Evolutionary conservation across 2,113 vertebrate genomes (phyloP).

Genomic region (Hypocryptadius cinnamomeus): DNA sequence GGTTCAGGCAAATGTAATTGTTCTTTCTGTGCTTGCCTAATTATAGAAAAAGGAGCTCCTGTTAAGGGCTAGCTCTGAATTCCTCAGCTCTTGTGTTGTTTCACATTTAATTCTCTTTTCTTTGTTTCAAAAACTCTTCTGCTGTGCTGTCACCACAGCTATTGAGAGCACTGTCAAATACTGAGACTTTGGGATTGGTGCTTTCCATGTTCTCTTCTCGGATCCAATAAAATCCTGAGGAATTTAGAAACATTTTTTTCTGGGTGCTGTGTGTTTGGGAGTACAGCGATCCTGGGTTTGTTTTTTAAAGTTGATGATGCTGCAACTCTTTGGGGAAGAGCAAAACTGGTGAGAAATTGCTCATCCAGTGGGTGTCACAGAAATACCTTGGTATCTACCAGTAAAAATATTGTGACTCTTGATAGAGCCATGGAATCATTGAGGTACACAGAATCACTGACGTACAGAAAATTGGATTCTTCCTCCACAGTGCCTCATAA

Average conservation of each 20-base stretch:
- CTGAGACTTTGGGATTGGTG: background rate
- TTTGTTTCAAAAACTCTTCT: background rate
- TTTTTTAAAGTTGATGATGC: background rate
- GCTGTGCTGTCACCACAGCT: background rate
- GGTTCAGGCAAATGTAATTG: background rate
- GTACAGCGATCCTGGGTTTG: rapidly evolving
- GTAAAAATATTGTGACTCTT: background rate
- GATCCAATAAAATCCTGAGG: background rate
- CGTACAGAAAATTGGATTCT: background rate
- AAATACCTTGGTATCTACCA: background rate
- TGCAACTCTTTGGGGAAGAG: background rate
- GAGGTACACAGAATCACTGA: too few relatives aligned
- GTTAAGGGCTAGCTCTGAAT: background rate
- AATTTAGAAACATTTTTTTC: rapidly evolving
- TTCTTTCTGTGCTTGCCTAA: background rate
- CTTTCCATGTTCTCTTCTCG: background rate
- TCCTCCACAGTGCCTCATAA: rapidly evolving
- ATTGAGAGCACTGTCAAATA: background rate
- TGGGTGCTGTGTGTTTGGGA: background rate
- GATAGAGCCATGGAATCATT: background rate
- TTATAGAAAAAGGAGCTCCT: background rate
- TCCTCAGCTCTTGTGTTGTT: background rate
- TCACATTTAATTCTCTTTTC: background rate
- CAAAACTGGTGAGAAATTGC: background rate
- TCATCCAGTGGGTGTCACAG: background rate